These are phyloP conservation scores for Ceyx erithaca DNA, from an alignment of 2,797 vertebrate genomes.

Conservation along the genomic window DNA sequence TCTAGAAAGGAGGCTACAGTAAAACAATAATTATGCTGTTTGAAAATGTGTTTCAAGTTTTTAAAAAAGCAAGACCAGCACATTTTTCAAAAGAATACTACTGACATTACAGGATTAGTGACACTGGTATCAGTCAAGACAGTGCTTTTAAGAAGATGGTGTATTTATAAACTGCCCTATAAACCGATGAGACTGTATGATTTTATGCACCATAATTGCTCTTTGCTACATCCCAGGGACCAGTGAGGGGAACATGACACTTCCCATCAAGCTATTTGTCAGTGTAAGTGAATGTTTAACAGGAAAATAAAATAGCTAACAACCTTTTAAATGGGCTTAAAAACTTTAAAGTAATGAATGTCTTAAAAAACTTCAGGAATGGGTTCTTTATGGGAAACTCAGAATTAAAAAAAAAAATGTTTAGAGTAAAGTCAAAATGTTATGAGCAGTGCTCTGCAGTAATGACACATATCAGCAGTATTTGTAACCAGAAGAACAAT, in stretches of 20 bases:
- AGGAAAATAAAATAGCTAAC: slow-evolving; percentile 59
- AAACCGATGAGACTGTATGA: slow-evolving; percentile 3
- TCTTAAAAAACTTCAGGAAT: slow-evolving; percentile 64
- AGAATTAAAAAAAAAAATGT: slow-evolving; percentile 55
- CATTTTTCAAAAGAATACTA: neutral
- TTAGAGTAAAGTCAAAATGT: slow-evolving; percentile 81
- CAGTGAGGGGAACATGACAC: slow-evolving; percentile 31
- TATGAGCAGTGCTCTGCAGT: slow-evolving; percentile 78
- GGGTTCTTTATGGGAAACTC: slow-evolving; percentile 73
- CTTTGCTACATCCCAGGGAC: slow-evolving; percentile 54
- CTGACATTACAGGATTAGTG: neutral
- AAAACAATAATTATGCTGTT: neutral
- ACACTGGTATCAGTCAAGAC: neutral
- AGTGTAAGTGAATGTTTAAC: slow-evolving; percentile 65
- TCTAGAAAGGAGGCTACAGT: neutral
- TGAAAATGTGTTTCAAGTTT: neutral
- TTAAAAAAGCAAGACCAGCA: neutral
- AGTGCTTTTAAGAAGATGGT: slow-evolving; percentile 47
- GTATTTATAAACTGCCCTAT: slow-evolving; percentile 16
- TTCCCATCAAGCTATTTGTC: slow-evolving; percentile 60
- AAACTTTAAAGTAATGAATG: slow-evolving; percentile 17
- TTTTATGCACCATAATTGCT: slow-evolving; percentile 35
- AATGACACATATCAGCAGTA: slow-evolving; percentile 83
- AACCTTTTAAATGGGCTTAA: slow-evolving; percentile 58
- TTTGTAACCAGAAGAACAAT: slow-evolving; percentile 82